Percentiles rank a stretch among this genome's conserved stretches.
These are phyloP conservation scores for Drosophila siamana DNA, from an alignment of 2,888 invertebrate species.

Conservation along the genomic window DNA sequence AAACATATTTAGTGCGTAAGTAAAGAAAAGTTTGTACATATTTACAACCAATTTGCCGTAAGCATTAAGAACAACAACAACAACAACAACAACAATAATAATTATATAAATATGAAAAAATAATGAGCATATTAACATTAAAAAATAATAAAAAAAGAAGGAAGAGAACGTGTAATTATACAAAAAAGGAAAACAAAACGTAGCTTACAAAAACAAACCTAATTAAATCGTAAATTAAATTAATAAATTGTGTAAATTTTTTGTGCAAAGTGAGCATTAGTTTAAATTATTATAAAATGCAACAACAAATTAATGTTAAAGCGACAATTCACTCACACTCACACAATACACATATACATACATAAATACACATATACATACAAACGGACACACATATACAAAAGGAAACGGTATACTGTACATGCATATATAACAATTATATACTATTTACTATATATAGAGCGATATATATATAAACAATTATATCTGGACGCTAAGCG, in stretches of 20 bases:
- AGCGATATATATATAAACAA: constrained; percentile 41
- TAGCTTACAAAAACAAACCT: constrained; percentile 43
- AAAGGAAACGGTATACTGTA: constrained; percentile 68
- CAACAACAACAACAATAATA: constrained; percentile 31
- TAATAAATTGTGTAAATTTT: constrained; percentile 77
- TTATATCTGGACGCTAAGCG: constrained; percentile 76
- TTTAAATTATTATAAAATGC: constrained; percentile 72
- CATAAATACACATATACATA: constrained; percentile 32
- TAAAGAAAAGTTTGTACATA: constrained; percentile 75
- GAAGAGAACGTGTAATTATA: constrained; percentile 60
- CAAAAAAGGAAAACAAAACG: constrained; percentile 47
- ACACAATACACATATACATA: too few relatives aligned
- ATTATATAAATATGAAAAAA: constrained; percentile 28
- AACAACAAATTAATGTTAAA: constrained; percentile 54
- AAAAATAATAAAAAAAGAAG: constrained; percentile 36
- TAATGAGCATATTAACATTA: constrained; percentile 42
- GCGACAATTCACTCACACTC: constrained; percentile 37
- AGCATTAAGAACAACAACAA: constrained; percentile 64
- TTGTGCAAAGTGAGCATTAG: constrained; percentile 75
- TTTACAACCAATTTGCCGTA: constrained; percentile 76
- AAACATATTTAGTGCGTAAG: constrained; percentile 53
- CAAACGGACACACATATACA: constrained; percentile 24
- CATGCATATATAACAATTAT: constrained; percentile 62
- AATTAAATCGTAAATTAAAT: constrained; percentile 64
- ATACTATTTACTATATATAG: constrained; percentile 28